Percentiles rank a stretch among this genome's conserved stretches.
phyloP scores from a whole-genome alignment of 1,140 invertebrate genomes.

The Tetragonula clypearis region DNA sequence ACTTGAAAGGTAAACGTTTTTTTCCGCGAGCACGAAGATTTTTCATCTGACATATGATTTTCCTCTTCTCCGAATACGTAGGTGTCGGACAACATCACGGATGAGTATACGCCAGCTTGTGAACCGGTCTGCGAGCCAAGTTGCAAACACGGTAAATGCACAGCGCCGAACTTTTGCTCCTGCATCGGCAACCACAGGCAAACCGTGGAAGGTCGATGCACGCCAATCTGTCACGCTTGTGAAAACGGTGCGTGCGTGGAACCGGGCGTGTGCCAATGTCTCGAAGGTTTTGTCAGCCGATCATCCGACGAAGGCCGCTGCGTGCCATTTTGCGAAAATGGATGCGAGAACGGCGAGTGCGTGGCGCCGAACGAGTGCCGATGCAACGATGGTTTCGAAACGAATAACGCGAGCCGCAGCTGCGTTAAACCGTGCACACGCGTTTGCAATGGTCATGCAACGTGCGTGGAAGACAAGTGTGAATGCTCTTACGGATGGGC shows the following conservation, averaged over 20 bases:
- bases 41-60: not conserved
- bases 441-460: slow-evolving; percentile 34
- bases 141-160: slow-evolving; percentile 70
- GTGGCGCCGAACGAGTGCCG: slow-evolving; percentile 67
- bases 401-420: not conserved
- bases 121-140: slow-evolving; percentile 62
- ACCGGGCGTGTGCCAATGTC: slow-evolving; percentile 68
- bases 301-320: slow-evolving; percentile 47
- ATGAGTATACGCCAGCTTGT: slow-evolving; percentile 61
- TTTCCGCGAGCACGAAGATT: too few relatives aligned
- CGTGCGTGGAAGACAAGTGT: slow-evolving; percentile 57
- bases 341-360: slow-evolving; percentile 70
- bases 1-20: not conserved
- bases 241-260: slow-evolving; percentile 64
- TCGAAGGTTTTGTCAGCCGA: slow-evolving; percentile 44
- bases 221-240: slow-evolving; percentile 62
- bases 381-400: slow-evolving; percentile 58
- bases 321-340: slow-evolving; percentile 58
- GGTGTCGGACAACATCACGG: not conserved
- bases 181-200: slow-evolving; percentile 69
- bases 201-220: slow-evolving; percentile 20
- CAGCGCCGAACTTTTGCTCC: slow-evolving; percentile 63
- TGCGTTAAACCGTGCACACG: slow-evolving; percentile 57
- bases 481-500: slow-evolving; percentile 62
- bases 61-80: not conserved